Conservation (phyloP, 2,113 vertebrate species). For the Oceanites oceanicus region DNA sequence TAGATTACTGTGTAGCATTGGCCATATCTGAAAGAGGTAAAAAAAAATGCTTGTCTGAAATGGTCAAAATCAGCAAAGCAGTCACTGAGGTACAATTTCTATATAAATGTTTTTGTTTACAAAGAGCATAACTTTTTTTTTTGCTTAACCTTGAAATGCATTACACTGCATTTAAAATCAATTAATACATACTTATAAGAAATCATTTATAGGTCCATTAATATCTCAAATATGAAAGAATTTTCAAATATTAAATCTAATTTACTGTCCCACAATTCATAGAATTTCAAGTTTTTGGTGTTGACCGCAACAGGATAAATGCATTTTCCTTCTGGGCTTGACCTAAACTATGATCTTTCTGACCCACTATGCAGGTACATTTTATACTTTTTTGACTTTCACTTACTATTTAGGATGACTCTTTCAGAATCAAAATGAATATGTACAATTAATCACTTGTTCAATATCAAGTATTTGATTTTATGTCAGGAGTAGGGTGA, state of each 20-base stretch:
- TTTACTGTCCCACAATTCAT: slow-evolving; percentile 22
- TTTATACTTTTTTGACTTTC: slow-evolving; percentile 16
- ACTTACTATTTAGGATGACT: background rate
- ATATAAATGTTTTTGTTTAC: background rate
- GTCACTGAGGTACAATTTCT: background rate
- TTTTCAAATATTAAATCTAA: background rate
- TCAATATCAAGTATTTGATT: background rate
- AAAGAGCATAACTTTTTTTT: background rate
- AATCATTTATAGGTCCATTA: background rate
- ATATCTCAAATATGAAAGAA: background rate
- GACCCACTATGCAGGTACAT: slow-evolving; percentile 19
- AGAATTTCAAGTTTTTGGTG: slow-evolving; percentile 20
- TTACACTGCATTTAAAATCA: background rate
- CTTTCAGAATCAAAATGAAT: background rate
- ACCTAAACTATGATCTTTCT: slow-evolving; percentile 30
- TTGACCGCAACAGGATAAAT: slow-evolving; percentile 33
- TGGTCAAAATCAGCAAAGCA: background rate
- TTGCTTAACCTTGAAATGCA: background rate
- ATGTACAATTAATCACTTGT: background rate
- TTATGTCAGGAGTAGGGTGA: background rate
- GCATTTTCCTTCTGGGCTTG: slow-evolving; percentile 29
- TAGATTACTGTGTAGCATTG: background rate
- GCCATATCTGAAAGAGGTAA: background rate
- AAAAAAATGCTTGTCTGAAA: background rate
- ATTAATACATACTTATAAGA: background rate